phyloP scores from a whole-genome alignment of 2,113 vertebrate species.

The Brachyistius frenatus region DNA sequence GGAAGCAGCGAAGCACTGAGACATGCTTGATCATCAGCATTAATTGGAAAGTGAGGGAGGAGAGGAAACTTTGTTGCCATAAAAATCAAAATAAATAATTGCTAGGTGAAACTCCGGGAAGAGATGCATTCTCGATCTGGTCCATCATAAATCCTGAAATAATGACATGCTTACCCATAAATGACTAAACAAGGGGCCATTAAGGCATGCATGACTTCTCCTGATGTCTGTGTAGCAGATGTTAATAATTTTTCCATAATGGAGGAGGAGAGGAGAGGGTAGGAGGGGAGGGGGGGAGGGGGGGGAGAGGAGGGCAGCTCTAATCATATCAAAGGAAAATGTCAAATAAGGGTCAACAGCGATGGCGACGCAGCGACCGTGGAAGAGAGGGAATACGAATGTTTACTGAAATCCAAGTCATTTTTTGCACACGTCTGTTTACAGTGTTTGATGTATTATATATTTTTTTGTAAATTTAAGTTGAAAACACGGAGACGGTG shows the following conservation, averaged over 20 bases:
- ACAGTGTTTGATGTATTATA: too few species aligned
- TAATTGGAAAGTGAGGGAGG: conserved; percentile 81
- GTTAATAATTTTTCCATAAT: conserved; percentile 85
- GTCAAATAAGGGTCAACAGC: conserved; percentile 80
- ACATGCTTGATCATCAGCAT: conserved; percentile 78
- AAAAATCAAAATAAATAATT: conserved; percentile 84
- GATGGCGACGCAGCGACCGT: conserved; percentile 29
- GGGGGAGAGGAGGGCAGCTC: conserved; percentile 46
- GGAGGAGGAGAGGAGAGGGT: conserved; percentile 62
- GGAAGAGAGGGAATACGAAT: not conserved
- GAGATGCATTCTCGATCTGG: conserved; percentile 71
- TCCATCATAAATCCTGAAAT: conserved; percentile 79
- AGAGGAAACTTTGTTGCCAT: conserved; percentile 79
- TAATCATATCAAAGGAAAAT: conserved; percentile 76
- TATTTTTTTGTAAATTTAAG: too few species aligned
- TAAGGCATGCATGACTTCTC: conserved; percentile 84
- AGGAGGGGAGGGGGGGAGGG: conserved; percentile 55
- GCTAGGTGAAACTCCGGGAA: conserved; percentile 79
- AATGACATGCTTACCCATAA: conserved; percentile 85
- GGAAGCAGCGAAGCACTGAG: conserved; percentile 50
- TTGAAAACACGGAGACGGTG: not conserved
- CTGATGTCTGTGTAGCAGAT: conserved; percentile 83
- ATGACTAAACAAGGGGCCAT: conserved; percentile 85
- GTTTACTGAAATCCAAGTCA: not conserved
- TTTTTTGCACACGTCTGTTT: not conserved